Evolutionary conservation across 2,113 vertebrate species (phyloP).

Genomic region (Manacus vitellinus): DNA sequence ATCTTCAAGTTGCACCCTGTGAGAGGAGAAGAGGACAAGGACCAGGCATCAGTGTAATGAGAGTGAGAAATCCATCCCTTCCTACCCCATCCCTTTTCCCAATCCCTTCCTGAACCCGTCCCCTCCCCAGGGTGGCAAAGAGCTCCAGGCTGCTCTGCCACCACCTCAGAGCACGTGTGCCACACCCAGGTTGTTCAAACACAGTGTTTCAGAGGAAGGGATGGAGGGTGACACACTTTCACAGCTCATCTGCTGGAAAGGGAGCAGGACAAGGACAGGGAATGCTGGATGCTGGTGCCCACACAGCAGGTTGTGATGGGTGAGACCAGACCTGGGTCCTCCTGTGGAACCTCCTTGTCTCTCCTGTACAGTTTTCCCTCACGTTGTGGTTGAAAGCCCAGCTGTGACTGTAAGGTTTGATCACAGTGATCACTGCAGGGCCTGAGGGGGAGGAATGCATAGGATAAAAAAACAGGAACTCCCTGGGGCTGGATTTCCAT

Average conservation of each 20-base stretch:
- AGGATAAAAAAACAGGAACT: neutral
- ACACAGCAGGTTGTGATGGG: neutral
- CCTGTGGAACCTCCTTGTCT: neutral
- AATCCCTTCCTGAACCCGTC: no score
- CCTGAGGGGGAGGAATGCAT: neutral
- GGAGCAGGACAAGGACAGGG: neutral
- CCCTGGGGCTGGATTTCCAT: neutral
- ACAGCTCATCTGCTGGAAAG: neutral
- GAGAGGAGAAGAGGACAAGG: neutral
- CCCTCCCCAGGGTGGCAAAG: neutral
- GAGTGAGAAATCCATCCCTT: neutral
- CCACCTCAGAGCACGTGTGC: neutral
- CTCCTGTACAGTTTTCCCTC: neutral
- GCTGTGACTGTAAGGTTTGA: neutral
- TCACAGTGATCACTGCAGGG: neutral
- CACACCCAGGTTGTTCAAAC: neutral
- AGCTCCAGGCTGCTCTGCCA: neutral
- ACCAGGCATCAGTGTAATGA: neutral
- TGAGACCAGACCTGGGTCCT: neutral
- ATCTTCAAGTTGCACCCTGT: conserved; percentile 98
- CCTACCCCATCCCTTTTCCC: neutral
- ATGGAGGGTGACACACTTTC: neutral
- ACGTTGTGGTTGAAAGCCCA: neutral
- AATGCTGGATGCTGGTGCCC: neutral
- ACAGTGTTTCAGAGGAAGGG: neutral